These are phyloP conservation scores for Nomada goodeniana DNA, from an alignment of 2,888 invertebrate genomes.

Conservation along the genomic window DNA sequence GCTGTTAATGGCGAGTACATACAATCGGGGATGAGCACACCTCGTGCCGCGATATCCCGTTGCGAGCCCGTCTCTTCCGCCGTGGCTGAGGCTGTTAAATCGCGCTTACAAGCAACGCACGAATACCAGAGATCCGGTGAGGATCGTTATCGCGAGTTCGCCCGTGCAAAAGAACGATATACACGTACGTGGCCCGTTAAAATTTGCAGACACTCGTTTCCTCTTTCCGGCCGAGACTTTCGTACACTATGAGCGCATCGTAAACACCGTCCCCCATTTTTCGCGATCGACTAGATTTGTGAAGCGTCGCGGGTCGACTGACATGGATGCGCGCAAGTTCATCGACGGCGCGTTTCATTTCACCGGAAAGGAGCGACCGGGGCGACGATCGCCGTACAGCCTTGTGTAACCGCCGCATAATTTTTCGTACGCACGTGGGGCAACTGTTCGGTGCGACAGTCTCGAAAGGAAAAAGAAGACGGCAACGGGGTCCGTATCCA, in stretches of 20 bases:
- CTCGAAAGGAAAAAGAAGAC: slow-evolving; percentile 42
- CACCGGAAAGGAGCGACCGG: background rate
- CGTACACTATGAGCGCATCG: background rate
- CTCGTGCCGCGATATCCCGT: slow-evolving; percentile 46
- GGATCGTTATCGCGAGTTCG: slow-evolving; percentile 67
- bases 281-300: background rate
- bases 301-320: too few relatives aligned
- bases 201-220: slow-evolving; percentile 50
- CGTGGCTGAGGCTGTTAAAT: slow-evolving; percentile 34
- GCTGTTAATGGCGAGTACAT: slow-evolving; percentile 61
- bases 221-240: background rate
- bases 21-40: slow-evolving; percentile 50
- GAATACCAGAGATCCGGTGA: slow-evolving; percentile 64
- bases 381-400: background rate
- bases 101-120: slow-evolving; percentile 36
- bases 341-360: background rate
- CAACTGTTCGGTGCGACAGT: slow-evolving; percentile 19
- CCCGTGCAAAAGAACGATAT: slow-evolving; percentile 56
- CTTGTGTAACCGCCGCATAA: slow-evolving; percentile 50
- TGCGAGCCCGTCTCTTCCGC: slow-evolving; percentile 38
- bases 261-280: slow-evolving; percentile 8
- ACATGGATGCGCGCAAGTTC: background rate
- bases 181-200: slow-evolving; percentile 56
- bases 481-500: background rate
- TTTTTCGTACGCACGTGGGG: slow-evolving; percentile 55